phyloP scores from a whole-genome alignment of 2,888 invertebrate species.

The Spicauda simplicius region DNA sequence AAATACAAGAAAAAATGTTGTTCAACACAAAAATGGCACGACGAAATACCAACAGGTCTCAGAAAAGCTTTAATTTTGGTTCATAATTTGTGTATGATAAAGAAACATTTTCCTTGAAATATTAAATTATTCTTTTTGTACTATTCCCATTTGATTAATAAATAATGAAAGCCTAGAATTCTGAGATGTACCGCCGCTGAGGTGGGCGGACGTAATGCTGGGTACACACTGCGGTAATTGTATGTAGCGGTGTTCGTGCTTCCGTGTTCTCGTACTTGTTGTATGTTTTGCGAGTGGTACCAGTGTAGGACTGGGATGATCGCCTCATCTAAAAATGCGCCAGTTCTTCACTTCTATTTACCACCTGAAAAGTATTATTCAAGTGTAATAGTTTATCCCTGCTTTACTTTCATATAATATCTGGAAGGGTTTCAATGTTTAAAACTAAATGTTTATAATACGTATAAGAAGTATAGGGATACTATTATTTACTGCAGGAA shows the following conservation, averaged over 20 bases:
- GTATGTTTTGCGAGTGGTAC: too few species aligned
- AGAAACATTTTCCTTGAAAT: slow-evolving; percentile 5
- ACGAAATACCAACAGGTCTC: slow-evolving; percentile 4
- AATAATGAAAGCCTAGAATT: slow-evolving; percentile 9
- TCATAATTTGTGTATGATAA: slow-evolving; percentile 3
- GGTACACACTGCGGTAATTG: background rate
- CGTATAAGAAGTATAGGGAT: too few species aligned
- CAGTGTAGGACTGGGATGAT: too few species aligned
- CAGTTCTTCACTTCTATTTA: too few species aligned
- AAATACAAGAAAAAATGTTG: too few species aligned
- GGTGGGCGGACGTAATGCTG: slow-evolving; percentile 3
- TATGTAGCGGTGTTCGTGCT: background rate
- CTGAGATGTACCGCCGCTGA: background rate
- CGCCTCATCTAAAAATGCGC: too few species aligned
- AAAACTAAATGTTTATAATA: too few species aligned
- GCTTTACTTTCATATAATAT: too few species aligned
- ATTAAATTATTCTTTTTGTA: slow-evolving; percentile 21
- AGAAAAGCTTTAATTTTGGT: background rate
- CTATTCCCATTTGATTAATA: slow-evolving; percentile 14
- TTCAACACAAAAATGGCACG: background rate
- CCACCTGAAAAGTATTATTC: too few species aligned
- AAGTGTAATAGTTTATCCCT: too few species aligned
- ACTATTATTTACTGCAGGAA: too few species aligned
- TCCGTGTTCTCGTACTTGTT: background rate
- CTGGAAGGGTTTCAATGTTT: too few species aligned